Evolutionary conservation across 2,888 invertebrate species (phyloP), one percentile per base, ranked within the genome.

Genomic region (Diarsia dahlii): DNA sequence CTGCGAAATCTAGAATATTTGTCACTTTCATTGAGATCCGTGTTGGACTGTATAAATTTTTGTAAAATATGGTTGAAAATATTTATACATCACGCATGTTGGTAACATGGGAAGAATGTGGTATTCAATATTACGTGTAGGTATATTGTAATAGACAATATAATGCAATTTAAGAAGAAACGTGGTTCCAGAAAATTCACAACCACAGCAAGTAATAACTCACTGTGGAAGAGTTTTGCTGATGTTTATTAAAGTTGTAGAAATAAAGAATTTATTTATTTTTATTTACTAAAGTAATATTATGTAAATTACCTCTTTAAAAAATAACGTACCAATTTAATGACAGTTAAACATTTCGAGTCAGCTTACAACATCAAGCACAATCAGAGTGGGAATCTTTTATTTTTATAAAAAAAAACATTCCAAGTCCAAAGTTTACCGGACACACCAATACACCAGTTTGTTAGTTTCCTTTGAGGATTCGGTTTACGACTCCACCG

Each of bases 381-480:
- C 12, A 28, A 28, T 28, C 28, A 28, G 28, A 28, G 28, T 28
- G 28, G 2, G 28, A 28, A 28, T 4, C 0, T 23, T 45, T 65
- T 8, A 39, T 20, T 34, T 70, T 15, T 28, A 1, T 2, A 28
- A 28, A 23, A 62, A 66, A 72, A 62, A 63, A 65, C 68, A 28
- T 46, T 34, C n/a, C 9, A 80, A 73, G 80, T 81, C 62, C 81
- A 1, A 56, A 84, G 87, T 69, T 66, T 70, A 56, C 56, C 46
- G 4, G 50, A 3, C 62, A 18, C 63, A 54, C 79, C 72, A 81
- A 78, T 70, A 67, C 71, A 75, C 72, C 79, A 82, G 87, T 90
- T 91, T 89, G 91, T 92, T 91, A 92, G 91, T 89, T 91, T 89
- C 90, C 93, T 92, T 91, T 89, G 94, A 92, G 93, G 89, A 92